These are phyloP conservation scores for Aphelocoma californica DNA, from an alignment of 2,797 vertebrate genomes.

Conservation along the genomic window DNA sequence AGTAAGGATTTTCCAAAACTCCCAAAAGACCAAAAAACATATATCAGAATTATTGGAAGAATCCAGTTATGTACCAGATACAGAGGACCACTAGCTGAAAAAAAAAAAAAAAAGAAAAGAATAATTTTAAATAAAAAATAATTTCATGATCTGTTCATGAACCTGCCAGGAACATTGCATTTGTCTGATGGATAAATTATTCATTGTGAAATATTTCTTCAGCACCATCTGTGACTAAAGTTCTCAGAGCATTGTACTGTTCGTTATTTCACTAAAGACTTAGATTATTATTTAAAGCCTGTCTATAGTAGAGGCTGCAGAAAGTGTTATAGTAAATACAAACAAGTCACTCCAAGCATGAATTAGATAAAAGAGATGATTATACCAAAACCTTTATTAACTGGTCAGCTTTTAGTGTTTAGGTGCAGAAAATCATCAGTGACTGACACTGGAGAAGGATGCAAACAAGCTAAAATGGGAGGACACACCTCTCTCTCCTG, in stretches of 20 bases:
- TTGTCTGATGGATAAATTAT: conserved; percentile 44
- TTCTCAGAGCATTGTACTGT: conserved; percentile 12
- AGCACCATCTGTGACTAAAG: conserved; percentile 20
- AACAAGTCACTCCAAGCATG: not conserved
- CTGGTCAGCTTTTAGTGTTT: not conserved
- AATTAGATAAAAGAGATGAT: not conserved
- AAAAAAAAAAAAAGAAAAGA: not conserved
- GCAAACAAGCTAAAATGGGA: not conserved
- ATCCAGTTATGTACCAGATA: not conserved
- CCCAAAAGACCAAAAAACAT: not conserved
- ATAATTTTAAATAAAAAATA: not conserved
- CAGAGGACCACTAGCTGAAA: not conserved
- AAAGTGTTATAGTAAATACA: not conserved
- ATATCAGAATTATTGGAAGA: not conserved
- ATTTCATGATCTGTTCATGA: conserved; percentile 34
- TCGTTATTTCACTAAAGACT: not conserved
- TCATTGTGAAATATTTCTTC: conserved; percentile 46
- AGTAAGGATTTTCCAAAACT: not conserved
- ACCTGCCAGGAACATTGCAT: not conserved
- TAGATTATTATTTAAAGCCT: not conserved
- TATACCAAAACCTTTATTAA: not conserved
- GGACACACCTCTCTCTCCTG: not conserved
- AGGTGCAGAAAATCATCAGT: not conserved
- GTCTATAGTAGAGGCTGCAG: not conserved
- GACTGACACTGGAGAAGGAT: not conserved